phyloP scores from a whole-genome alignment of 2,113 vertebrate species.

The Stigmatopora nigra region DNA sequence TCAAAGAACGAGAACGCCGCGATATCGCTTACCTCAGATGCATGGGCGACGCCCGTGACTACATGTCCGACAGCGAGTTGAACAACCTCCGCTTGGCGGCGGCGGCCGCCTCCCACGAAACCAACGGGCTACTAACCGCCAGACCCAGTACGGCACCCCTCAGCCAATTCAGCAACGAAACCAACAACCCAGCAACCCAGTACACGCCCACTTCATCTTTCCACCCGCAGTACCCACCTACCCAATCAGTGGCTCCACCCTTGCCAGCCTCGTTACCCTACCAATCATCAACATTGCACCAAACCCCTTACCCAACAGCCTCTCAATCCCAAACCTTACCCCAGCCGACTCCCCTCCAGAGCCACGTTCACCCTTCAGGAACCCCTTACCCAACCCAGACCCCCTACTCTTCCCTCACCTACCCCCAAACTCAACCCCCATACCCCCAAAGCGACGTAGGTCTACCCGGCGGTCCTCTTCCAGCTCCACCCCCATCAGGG shows the following conservation, averaged over 20 bases:
- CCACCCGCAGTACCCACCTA: constrained; percentile 75
- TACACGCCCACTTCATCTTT: constrained; percentile 77
- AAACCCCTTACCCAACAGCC: constrained; percentile 76
- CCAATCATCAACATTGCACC: constrained; percentile 76
- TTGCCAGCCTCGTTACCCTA: constrained; percentile 67
- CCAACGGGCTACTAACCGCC: constrained; percentile 64
- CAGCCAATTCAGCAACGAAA: constrained; percentile 78
- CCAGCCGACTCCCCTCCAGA: constrained; percentile 76
- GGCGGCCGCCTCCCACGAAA: constrained; percentile 73
- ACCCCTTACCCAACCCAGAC: constrained; percentile 73
- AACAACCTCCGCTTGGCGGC: constrained; percentile 82
- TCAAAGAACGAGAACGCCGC: constrained; percentile 83
- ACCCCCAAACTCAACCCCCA: constrained; percentile 70
- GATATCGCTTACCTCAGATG: constrained; percentile 85
- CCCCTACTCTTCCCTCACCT: constrained; percentile 75
- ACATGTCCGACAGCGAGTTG: constrained; percentile 93
- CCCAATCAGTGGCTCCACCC: constrained; percentile 62
- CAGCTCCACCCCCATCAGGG: constrained; percentile 65
- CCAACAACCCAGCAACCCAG: constrained; percentile 66
- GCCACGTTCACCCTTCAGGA: constrained; percentile 69
- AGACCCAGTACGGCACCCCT: constrained; percentile 72
- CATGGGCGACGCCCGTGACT: constrained; percentile 87
- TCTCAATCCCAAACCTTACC: constrained; percentile 75
- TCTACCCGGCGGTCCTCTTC: constrained; percentile 60
- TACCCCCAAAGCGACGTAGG: constrained; percentile 79